Base-by-base conservation (phyloP, 1,140 invertebrate species). In the Drosophila fuyamai region DNA sequence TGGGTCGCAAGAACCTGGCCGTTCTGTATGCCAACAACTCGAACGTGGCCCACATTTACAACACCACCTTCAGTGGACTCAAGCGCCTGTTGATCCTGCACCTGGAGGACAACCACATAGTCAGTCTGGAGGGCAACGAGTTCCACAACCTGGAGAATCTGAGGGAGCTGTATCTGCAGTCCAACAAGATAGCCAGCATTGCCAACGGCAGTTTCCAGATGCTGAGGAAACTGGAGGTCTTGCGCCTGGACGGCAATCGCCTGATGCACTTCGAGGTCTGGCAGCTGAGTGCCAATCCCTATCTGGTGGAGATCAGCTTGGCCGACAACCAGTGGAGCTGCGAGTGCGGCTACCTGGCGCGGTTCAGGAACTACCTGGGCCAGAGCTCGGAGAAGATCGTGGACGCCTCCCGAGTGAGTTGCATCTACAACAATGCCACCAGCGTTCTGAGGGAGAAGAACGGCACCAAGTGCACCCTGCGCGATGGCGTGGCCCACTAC, bases 321-420 rank as follows among this genome's bases (percentile, higher is more conserved):
- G 94, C 96, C n/a, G 94, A 95, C 51, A 98, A 98, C 92, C 95
- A 96, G 14, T 98, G 97, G 97, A 96, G 95, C 56, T 98, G 98
- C 92, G 96, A 98, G 78, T 98, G 97, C 93, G 93, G 95, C 46
- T 98, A 97, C 90, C 86, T 98, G 72, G 94, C 95, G 16, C 94
- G 96, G 72, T 96, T 96, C 68, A 94, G 96, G 77, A 94, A 94
- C 65, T 98, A 97, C 95, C 94, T 97, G 83, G 94, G 94, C 66
- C 94, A 93, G 44, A 96, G 96, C 92, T 93, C 94, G 23, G 95
- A 94, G 71, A 97, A 96, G 93, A 95, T 97, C 54, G 93, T 95
- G 72, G 96, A 96, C 83, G 95, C 94, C 55, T 93, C 94, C 44
- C 94, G 94, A 60, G 94, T 96, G 36, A 94, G 94, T 38, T 96